Evolutionary conservation across 2,113 vertebrate genomes (phyloP), one percentile per base, ranked within the genome.

Genomic region (Trochalopteron elliotii): DNA sequence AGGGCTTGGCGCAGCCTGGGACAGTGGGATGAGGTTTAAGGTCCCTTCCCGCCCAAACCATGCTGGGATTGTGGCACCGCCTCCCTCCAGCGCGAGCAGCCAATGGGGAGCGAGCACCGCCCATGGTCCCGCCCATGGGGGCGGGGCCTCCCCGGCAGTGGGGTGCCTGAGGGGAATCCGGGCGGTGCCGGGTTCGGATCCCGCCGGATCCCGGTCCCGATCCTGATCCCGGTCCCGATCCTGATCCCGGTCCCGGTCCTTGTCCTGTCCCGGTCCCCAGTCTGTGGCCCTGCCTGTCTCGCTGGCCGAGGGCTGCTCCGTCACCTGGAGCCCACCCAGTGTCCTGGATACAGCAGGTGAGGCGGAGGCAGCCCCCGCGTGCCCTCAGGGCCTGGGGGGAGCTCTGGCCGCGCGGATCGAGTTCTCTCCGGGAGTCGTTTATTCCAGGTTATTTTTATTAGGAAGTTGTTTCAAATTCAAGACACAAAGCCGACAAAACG

Each of bases 391-490:
- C 28, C 33, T 12, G 16, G 1, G 13, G 9, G 5, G 30, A 7
- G 30, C 35, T 60, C 59, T 10, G 75, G 19, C 39, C 15, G 52
- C 50, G 40, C 30, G 14, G 47, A 61, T 60, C 22, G 4, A 15
- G 42, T 8, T 30, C 52, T 59, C 42, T 44, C 33, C 1, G 35
- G 27, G 45, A 68, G 40, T 31, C 65, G 45, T 75, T 90, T 83
- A 33, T 78, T 86, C 78, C 87, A 83, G 91, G 93, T 95, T 96
- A 88, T 57, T 87, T 95, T 97, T 96, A 97, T 97, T 97, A 96
- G 94, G 85, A 64, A 89, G 79, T 37, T 42, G 75, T 53, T 83
- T 89, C 67, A 89, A 83, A 37, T 85, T 91, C 68, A 70, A 49
- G 80, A 93, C 86, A 90, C 82, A 84, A 56, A 78, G 63, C 11